A percentile compares a stretch with the other conserved stretches of the same genome.
phyloP scores from a whole-genome alignment of 2,797 vertebrate genomes.

The Phalloptychus januarius region DNA sequence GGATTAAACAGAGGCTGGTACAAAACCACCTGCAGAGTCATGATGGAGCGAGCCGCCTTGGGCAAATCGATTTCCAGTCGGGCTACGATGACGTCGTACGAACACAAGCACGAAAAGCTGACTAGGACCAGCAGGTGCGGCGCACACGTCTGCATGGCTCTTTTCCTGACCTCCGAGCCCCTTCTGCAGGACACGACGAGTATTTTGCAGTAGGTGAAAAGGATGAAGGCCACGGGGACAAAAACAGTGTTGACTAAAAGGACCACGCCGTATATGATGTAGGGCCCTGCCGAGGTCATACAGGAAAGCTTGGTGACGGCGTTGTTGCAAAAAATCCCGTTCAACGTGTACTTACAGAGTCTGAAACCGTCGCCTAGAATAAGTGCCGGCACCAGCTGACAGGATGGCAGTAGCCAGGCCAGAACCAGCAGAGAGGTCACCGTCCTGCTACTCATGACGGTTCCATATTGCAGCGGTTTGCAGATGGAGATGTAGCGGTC shows the following conservation, averaged over 20 bases:
- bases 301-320: conserved; percentile 4
- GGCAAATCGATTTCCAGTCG: conserved; percentile 23
- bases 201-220: conserved; percentile 43
- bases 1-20: conserved; percentile 49
- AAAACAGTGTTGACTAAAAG: neutral
- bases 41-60: conserved; percentile 25
- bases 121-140: conserved; percentile 40
- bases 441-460: neutral
- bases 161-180: conserved; percentile 9
- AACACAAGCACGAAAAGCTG: conserved; percentile 19
- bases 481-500: conserved; percentile 54
- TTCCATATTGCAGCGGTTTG: conserved; percentile 46
- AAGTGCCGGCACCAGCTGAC: neutral
- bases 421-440: conserved; percentile 14
- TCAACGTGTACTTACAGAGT: conserved; percentile 3
- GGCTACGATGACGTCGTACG: conserved; percentile 23
- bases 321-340: conserved; percentile 29
- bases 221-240: conserved; percentile 13
- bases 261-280: neutral
- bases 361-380: neutral
- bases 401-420: conserved; percentile 26
- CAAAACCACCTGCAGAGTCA: conserved; percentile 39
- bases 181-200: conserved; percentile 5
- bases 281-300: accelerated
- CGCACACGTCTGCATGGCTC: conserved; percentile 40